Base-by-base conservation (phyloP, 30 jellyfish, hydroid and myxozoan genomes). In the Chironex yamaguchii region DNA sequence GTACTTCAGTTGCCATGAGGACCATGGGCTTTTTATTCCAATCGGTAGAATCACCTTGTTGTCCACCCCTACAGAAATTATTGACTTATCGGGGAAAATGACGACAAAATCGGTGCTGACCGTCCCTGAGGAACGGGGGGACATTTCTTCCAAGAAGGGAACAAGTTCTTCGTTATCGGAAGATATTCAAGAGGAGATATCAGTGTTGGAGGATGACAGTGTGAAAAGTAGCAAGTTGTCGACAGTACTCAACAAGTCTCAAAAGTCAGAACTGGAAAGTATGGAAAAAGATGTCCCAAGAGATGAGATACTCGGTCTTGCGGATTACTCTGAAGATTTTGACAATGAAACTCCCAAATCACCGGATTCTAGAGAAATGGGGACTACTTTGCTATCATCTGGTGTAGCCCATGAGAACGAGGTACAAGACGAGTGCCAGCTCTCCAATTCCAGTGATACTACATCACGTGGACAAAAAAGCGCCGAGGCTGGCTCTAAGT, bases 21-120 rank as follows among this genome's bases (percentile, higher is more conserved):
- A 89, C 50, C 69, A 53, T 70, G 99, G 99, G 9, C 29, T 94
- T 21, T 94, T 94, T 79, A 84, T 90, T 35, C 96, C 97, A 0
- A 29, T 94, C 36, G 94, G 80, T 27, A 88, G 64, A 30, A 52
- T 88, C 20, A 63, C 77, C 12, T 82, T 26, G 25, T 52, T n/a
- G n/a, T n/a, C n/a, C n/a, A n/a, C n/a, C n/a, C n/a, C n/a, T n/a
- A n/a, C n/a, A n/a, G n/a, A n/a, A n/a, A n/a, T n/a, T n/a, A 17
- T 42, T 9, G 13, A 42, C 17, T 42, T 42, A 6, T 9, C 58
- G 17, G 58, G 58, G 58, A 17, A 42, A 9, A 42, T 6, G 17
- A 17, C 13, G 58, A 17, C 58, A 42, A n/a, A n/a, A n/a, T 42
- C 58, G 9, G 58, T 42, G 17, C 58, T 6, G 9, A 42, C 58